A percentile compares a stretch with the other conserved stretches of the same genome.
These are phyloP conservation scores for Chaetops frenatus DNA, from an alignment of 2,113 vertebrate species.

Conservation along the genomic window DNA sequence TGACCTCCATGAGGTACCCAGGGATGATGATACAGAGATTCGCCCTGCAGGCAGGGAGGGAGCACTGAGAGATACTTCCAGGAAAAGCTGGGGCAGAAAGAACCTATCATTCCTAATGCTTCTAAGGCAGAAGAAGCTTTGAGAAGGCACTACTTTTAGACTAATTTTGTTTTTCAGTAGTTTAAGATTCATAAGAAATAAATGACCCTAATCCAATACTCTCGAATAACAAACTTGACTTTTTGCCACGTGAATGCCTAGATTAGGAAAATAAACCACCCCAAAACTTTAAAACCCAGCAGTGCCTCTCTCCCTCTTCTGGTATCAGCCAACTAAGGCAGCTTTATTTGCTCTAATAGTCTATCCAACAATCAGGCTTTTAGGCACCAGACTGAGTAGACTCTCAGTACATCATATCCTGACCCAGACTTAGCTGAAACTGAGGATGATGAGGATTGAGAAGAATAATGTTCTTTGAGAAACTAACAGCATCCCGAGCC, in stretches of 20 bases:
- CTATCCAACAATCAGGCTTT: accelerated
- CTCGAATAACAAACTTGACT: neutral
- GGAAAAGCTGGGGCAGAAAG: neutral
- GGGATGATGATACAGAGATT: neutral
- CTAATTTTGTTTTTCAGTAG: neutral
- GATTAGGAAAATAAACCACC: neutral
- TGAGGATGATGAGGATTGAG: neutral
- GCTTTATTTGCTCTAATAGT: neutral
- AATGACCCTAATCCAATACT: neutral
- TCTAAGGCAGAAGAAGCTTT: neutral
- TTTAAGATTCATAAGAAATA: neutral
- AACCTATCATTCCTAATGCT: neutral
- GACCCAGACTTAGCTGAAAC: neutral
- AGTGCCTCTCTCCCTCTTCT: neutral
- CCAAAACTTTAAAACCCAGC: neutral
- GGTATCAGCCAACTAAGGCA: neutral
- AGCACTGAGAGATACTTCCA: neutral
- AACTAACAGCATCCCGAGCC: neutral
- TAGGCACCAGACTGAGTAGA: neutral
- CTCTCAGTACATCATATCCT: neutral
- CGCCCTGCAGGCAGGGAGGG: neutral
- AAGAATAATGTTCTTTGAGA: neutral
- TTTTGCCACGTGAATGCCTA: neutral
- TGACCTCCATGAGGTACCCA: neutral
- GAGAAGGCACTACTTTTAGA: neutral